Percentiles rank a stretch among this genome's conserved stretches.
These are phyloP conservation scores for Chironomus tentans DNA, from an alignment of 2,888 invertebrate species.

Conservation along the genomic window DNA sequence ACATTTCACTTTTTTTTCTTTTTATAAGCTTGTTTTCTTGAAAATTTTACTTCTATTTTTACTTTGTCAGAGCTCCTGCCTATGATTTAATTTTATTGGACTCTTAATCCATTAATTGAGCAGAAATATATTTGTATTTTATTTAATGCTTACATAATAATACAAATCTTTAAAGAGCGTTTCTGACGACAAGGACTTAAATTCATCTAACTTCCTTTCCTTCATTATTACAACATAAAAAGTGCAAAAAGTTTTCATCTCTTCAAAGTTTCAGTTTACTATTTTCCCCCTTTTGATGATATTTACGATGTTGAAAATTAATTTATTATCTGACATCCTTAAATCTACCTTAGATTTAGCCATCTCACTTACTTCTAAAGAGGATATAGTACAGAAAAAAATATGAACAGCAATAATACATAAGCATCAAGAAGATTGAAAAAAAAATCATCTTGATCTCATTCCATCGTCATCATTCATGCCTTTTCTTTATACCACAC, in stretches of 20 bases:
- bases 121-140: too few species aligned
- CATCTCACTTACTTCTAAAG: neutral
- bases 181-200: too few species aligned
- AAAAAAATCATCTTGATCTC: neutral
- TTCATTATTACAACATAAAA: neutral
- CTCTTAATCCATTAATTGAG: too few species aligned
- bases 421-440: neutral
- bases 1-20: too few species aligned
- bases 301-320: constrained; percentile 1
- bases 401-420: neutral
- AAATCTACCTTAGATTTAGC: neutral
- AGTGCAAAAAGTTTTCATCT: neutral
- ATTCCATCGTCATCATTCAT: neutral
- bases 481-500: neutral
- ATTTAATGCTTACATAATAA: too few species aligned
- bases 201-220: too few species aligned
- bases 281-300: neutral
- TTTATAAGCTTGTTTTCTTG: too few species aligned
- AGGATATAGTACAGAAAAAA: neutral
- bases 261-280: neutral
- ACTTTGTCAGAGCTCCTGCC: too few species aligned
- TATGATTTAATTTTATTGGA: too few species aligned
- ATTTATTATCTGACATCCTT: constrained; percentile 19
- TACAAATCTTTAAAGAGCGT: too few species aligned
- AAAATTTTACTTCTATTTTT: too few species aligned